Percentiles rank a stretch among this genome's conserved stretches.
Evolutionary conservation across 2,797 vertebrate species (phyloP).

Genomic region (Lerista edwardsae): DNA sequence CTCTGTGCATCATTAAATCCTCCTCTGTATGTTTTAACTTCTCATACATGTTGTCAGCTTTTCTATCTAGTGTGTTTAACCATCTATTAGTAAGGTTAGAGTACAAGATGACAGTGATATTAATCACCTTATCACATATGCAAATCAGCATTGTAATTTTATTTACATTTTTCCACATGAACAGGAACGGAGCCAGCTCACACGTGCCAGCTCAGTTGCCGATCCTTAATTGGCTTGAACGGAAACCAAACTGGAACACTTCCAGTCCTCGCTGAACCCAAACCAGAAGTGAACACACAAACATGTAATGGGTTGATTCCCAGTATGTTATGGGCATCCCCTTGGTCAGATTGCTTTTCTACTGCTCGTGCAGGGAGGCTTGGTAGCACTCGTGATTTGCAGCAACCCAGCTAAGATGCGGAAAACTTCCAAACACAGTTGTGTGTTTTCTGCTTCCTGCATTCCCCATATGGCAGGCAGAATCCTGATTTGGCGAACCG

Average conservation of each 20-base stretch:
- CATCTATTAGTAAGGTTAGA: background rate
- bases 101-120: conserved; percentile 5
- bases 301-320: background rate
- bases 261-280: background rate
- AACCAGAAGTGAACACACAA: background rate
- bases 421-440: background rate
- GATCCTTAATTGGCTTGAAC: conserved; percentile 1
- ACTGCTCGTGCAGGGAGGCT: background rate
- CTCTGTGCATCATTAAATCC: background rate
- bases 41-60: background rate
- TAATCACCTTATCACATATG: conserved; percentile 1
- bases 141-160: conserved; percentile 1
- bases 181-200: background rate
- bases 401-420: background rate
- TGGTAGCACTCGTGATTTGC: background rate
- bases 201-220: background rate
- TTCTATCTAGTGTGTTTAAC: background rate
- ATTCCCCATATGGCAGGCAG: background rate
- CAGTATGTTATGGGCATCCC: background rate
- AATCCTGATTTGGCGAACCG: conserved; percentile 29
- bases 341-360: background rate
- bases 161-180: background rate
- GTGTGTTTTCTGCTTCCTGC: background rate
- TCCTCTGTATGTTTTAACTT: background rate
- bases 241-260: background rate